Conservation (phyloP, 2,797 vertebrate genomes). For the Anguilla obscura region DNA sequence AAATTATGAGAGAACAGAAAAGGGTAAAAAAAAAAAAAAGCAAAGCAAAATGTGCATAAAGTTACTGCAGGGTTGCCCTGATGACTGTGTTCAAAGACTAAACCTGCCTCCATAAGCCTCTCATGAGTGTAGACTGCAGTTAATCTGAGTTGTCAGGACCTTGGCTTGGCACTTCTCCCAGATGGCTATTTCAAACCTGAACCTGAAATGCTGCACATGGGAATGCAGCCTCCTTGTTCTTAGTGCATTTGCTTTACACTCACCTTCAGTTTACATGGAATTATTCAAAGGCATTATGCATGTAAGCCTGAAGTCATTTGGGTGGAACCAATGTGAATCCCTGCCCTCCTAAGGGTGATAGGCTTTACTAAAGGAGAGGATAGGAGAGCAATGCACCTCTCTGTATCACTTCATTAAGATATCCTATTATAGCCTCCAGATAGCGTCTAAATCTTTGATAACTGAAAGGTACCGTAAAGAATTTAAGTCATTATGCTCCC, state of each 20-base stretch:
- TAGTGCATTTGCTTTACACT: conserved; percentile 6
- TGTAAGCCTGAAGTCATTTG: conserved; percentile 29
- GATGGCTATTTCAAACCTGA: conserved; percentile 20
- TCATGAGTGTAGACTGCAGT: conserved; percentile 10
- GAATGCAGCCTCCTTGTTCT: not conserved
- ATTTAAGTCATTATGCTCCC: not conserved
- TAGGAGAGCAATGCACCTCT: not conserved
- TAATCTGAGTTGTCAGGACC: conserved; percentile 26
- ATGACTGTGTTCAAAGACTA: conserved; percentile 18
- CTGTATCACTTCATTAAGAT: not conserved
- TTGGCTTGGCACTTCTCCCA: conserved; percentile 21
- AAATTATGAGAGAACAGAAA: not conserved
- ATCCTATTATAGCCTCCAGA: not conserved
- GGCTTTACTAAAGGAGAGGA: not conserved
- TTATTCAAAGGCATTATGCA: conserved; percentile 31
- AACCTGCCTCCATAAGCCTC: not conserved
- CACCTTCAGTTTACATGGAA: conserved; percentile 34
- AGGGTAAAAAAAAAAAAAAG: not conserved
- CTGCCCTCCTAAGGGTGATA: not conserved
- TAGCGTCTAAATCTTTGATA: not conserved
- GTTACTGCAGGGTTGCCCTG: not conserved
- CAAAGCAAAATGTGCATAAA: not conserved
- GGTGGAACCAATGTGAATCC: conserved; percentile 20
- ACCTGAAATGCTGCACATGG: conserved; percentile 17
- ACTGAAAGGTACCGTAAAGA: not conserved